Conservation (phyloP, 2,888 invertebrate genomes). For the Plemyria rubiginata region DNA sequence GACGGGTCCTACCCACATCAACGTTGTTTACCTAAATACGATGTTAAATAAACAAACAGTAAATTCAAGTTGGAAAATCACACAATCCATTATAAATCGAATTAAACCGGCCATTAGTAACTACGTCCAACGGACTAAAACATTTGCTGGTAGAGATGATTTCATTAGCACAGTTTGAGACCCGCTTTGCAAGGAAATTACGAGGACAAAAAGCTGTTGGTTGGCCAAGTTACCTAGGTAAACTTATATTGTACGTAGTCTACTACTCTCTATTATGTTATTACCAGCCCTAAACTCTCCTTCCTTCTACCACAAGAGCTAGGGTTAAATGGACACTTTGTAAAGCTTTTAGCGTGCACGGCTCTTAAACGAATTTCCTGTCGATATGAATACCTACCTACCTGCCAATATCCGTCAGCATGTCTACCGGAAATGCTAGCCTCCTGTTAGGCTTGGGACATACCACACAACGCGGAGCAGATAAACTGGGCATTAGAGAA, state of each 20-base stretch:
- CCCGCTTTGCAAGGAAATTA: neutral
- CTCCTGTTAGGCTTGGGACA: neutral
- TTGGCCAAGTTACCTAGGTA: no score
- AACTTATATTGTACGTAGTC: no score
- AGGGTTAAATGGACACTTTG: constrained; percentile 16
- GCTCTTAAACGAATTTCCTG: constrained; percentile 35
- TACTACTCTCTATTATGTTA: neutral
- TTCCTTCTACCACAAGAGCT: neutral
- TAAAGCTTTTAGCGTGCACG: constrained; percentile 28
- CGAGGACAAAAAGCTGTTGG: neutral
- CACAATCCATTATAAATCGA: constrained; percentile 20
- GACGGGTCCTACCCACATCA: neutral
- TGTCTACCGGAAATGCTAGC: constrained; percentile 27
- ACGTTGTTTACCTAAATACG: constrained; percentile 8
- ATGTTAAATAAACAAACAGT: constrained; percentile 3
- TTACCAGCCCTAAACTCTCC: no score
- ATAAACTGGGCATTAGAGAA: neutral
- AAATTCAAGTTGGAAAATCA: constrained; percentile 26
- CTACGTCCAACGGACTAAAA: constrained; percentile 15
- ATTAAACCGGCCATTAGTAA: constrained; percentile 35
- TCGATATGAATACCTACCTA: constrained; percentile 31
- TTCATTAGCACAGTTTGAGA: constrained; percentile 17
- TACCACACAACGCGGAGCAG: neutral
- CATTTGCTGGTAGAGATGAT: constrained; percentile 29
- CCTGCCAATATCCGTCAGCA: constrained; percentile 24